Evolutionary conservation across 1,140 invertebrate species (phyloP), one percentile per base, ranked within the genome.

Genomic region (Sycophaga agraensis): DNA sequence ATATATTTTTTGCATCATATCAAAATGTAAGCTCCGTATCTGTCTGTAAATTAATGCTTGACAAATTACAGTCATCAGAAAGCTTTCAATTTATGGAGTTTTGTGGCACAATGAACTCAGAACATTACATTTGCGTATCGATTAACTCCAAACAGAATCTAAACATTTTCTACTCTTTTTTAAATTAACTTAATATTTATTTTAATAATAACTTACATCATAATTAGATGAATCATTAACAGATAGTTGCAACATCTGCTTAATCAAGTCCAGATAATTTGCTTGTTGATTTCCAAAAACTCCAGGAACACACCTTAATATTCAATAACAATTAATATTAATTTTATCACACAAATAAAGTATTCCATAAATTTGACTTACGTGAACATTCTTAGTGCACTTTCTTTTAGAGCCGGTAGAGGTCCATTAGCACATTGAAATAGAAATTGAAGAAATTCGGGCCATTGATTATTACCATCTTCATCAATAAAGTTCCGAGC

Each of bases 201-300:
- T n/a, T n/a, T n/a, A n/a, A n/a, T n/a, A n/a, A n/a, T n/a, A 35
- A 73, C 68, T 76, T 71, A 85, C 85, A 65, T 90, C 87, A 58
- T 88, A 87, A 68, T 88, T 85, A 63, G 86, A 80, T 16, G 83
- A 80, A 60, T 91, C 88, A 65, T 87, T 83, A 35, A 97, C 81
- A 46, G 91, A 91, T 64, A 92, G 88, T 31, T 88, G 83, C 54
- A 98, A 81, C 94, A 98, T 97, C 77, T 95, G 90, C 75, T 97
- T 97, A 63, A 99, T 99, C 5, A 97, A 85, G 74, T 94, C 88
- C 31, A 98, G 78, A 77, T 98, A 96, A 72, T 93, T 89, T 53
- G 86, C 83, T 79, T 98, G 94, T 75, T 97, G 92, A 75, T 96
- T 96, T 22, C 96, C 97, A 86, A 99, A 99, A 28, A 98, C 91